Conservation (phyloP, 2,113 vertebrate genomes). For the Fulica atra region DNA sequence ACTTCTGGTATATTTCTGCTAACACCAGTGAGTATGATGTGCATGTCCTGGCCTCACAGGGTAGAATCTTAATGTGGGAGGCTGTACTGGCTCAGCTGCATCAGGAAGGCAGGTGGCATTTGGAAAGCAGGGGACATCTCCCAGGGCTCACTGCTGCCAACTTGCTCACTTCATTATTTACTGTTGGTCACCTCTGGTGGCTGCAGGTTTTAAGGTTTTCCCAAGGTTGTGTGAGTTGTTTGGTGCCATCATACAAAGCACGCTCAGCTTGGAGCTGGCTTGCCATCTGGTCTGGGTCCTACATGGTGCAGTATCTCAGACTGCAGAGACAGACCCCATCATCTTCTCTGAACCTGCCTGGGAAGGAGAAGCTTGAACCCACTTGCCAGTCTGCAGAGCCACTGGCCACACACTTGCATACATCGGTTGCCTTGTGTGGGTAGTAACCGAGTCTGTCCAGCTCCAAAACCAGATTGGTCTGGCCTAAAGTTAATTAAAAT, state of each 20-base stretch:
- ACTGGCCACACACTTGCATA: background rate
- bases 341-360: background rate
- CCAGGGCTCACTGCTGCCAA: background rate
- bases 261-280: background rate
- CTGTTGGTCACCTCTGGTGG: background rate
- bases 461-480: background rate
- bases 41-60: fast-evolving
- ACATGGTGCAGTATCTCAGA: background rate
- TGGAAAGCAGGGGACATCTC: background rate
- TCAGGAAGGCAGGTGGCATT: background rate
- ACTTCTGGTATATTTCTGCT: background rate
- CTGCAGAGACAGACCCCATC: background rate
- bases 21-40: background rate
- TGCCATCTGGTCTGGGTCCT: background rate
- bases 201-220: background rate
- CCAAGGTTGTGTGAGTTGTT: background rate
- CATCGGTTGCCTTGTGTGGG: background rate
- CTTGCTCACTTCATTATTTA: background rate
- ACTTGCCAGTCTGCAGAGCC: background rate
- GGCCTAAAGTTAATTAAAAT: background rate
- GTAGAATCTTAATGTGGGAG: background rate
- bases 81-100: background rate
- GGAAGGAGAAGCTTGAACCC: background rate
- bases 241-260: background rate
- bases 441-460: background rate